Conservation (phyloP, 1,140 invertebrate species). For the Bombus affinis region DNA sequence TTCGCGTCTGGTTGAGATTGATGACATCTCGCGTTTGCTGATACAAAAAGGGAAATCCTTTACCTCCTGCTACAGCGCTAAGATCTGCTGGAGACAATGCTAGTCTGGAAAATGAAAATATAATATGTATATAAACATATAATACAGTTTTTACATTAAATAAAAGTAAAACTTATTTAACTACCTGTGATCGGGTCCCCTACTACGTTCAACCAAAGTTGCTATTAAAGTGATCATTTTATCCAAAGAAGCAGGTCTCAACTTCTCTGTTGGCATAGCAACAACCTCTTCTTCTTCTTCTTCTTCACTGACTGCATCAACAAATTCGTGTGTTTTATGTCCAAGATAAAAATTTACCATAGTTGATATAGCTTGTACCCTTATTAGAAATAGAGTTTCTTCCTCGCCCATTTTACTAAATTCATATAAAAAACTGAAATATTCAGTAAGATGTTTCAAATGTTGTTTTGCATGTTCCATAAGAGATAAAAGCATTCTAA, state of each 20-base stretch:
- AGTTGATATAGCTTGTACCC: conserved; percentile 93
- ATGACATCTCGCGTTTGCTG: conserved; percentile 97
- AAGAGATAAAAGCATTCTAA: conserved; percentile 93
- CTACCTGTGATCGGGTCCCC: conserved; percentile 87
- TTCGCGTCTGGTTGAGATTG: conserved; percentile 95
- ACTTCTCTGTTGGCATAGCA: conserved; percentile 88
- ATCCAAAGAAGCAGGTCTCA: conserved; percentile 94
- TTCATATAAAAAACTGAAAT: conserved; percentile 95
- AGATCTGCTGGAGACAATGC: conserved; percentile 91
- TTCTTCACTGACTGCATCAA: conserved; percentile 88
- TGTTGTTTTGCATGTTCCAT: conserved; percentile 95
- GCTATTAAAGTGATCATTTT: conserved; percentile 97
- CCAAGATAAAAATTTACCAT: conserved; percentile 96
- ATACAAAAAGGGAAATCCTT: conserved; percentile 96
- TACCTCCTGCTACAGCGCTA: conserved; percentile 92
- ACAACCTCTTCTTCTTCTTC: conserved; percentile 91
- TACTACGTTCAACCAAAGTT: conserved; percentile 92
- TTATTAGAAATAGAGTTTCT: conserved; percentile 93
- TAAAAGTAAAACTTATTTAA: not conserved
- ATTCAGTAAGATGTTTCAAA: conserved; percentile 94
- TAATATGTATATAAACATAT: not conserved
- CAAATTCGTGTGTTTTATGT: conserved; percentile 87
- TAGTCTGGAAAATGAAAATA: conserved; percentile 81
- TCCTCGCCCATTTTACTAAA: conserved; percentile 98
- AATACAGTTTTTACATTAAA: not conserved